Evolutionary conservation across 2,797 vertebrate genomes (phyloP).

Genomic region (Pseudochromis fuscus): DNA sequence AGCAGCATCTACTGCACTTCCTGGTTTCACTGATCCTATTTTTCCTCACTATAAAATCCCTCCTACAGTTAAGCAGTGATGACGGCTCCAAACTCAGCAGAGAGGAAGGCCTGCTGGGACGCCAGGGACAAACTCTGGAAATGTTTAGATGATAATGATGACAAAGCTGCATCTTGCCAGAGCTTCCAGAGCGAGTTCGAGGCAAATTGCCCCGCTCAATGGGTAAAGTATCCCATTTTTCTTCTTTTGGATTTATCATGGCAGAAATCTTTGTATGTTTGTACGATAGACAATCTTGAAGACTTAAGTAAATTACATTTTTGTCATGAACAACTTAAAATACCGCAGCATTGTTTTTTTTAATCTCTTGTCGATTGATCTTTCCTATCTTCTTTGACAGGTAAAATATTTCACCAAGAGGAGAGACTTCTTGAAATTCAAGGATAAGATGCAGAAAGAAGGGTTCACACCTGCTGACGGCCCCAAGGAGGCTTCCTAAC

Average conservation of each 20-base stretch:
- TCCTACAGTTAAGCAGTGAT: constrained; percentile 71
- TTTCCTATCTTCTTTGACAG: constrained; percentile 72
- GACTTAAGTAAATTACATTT: too few species aligned
- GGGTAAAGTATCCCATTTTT: constrained; percentile 83
- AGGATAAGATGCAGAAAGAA: constrained; percentile 89
- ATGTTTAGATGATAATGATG: constrained; percentile 88
- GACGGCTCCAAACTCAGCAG: constrained; percentile 89
- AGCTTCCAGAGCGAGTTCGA: constrained; percentile 86
- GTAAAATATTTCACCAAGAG: constrained; percentile 94
- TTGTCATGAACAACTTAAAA: neutral
- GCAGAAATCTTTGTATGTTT: too few species aligned
- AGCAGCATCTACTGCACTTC: neutral
- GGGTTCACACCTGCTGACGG: constrained; percentile 84
- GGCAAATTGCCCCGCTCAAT: constrained; percentile 89
- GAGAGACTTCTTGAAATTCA: constrained; percentile 95
- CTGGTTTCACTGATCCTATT: neutral
- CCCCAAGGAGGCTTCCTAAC: constrained; percentile 69
- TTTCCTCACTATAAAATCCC: neutral
- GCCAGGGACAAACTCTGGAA: constrained; percentile 92
- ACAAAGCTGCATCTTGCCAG: constrained; percentile 82
- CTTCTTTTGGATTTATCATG: too few species aligned
- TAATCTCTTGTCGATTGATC: neutral
- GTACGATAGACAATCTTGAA: too few species aligned
- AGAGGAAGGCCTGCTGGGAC: constrained; percentile 91
- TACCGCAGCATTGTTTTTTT: neutral